Evolutionary conservation across 2,888 invertebrate species (phyloP).

Genomic region (Himalopsyche anomala): DNA sequence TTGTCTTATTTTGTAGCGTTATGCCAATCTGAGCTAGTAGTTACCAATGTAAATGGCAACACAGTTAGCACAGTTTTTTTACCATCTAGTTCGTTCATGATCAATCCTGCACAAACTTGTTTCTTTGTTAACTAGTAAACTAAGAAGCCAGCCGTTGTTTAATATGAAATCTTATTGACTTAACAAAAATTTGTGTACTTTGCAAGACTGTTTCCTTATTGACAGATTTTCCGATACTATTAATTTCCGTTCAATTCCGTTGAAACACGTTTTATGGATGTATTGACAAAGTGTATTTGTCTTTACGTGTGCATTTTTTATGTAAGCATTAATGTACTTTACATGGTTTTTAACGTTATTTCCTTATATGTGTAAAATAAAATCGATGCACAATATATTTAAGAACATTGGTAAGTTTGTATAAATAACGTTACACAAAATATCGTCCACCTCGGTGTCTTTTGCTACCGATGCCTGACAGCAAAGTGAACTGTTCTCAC

Average conservation of each 20-base stretch:
- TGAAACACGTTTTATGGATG: neutral
- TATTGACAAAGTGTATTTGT: neutral
- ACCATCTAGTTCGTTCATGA: neutral
- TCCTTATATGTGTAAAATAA: too few species aligned
- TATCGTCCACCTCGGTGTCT: too few species aligned
- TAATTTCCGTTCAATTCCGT: neutral
- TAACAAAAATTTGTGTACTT: neutral
- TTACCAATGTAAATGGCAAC: constrained; percentile 9
- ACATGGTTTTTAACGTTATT: neutral
- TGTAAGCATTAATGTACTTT: neutral
- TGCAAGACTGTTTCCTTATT: neutral
- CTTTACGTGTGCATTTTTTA: neutral
- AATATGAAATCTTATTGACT: neutral
- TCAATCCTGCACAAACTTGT: neutral
- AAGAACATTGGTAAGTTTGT: too few species aligned
- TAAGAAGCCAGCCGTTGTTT: neutral
- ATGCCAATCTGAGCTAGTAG: too few species aligned
- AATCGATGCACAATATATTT: too few species aligned
- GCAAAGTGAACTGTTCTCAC: too few species aligned
- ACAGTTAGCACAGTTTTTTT: neutral
- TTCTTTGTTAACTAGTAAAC: constrained; percentile 3
- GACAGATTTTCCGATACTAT: neutral
- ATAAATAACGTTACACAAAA: too few species aligned
- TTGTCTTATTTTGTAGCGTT: too few species aligned
- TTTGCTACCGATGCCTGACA: too few species aligned